Evolutionary conservation across 2,113 vertebrate species (phyloP).

Genomic region (Mandrillus leucophaeus): DNA sequence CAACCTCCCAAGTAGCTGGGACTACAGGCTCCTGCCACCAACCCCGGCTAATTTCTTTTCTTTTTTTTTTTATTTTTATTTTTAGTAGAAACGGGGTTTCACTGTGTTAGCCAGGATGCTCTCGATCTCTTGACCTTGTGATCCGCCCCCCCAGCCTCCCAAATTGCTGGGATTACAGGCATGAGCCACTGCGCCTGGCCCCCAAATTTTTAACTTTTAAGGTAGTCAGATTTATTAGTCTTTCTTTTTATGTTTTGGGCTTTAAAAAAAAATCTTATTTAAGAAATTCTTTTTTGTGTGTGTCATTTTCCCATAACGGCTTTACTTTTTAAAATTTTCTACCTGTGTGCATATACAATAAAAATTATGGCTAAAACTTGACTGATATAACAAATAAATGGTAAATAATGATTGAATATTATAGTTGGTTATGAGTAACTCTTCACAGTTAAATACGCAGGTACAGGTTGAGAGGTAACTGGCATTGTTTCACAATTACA

Average conservation of each 20-base stretch:
- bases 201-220: background rate
- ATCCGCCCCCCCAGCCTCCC: no score
- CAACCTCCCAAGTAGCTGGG: no score
- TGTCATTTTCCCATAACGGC: background rate
- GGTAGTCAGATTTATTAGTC: background rate
- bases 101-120: no score
- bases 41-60: no score
- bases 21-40: no score
- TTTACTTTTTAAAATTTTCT: background rate
- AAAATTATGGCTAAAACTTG: background rate
- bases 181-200: no score
- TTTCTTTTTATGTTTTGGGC: background rate
- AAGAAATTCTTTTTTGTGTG: background rate
- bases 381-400: background rate
- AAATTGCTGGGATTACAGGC: no score
- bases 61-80: no score
- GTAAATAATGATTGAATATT: background rate
- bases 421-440: background rate
- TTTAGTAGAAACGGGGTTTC: no score
- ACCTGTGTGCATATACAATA: background rate
- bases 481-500: background rate
- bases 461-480: background rate
- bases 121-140: no score
- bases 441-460: background rate
- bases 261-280: background rate